Base-by-base conservation (phyloP, 2,888 invertebrate genomes). In the Dasypolia templi region DNA sequence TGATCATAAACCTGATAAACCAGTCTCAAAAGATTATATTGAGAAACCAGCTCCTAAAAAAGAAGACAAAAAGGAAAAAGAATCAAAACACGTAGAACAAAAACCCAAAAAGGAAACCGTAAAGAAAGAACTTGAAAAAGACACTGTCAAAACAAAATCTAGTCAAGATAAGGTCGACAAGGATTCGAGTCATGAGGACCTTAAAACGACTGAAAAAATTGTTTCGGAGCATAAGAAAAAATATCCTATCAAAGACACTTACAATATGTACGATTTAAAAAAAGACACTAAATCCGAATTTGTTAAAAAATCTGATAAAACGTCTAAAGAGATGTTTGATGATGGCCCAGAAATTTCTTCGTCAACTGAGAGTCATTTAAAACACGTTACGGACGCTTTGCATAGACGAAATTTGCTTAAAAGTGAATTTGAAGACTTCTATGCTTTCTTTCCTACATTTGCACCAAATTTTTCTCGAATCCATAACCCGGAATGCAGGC, bases 391-490 rank as follows among this genome's bases (percentile, higher is more conserved):
- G 64, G 95, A 95, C 55, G 94, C 94, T 81, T 90, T 95, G 75
- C 89, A 93, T 35, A 91, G 95, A 85, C 93, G 94, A 70, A 95
- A 95, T 88, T 93, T 96, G 81, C 92, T 95, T 35, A 94, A 96
- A 90, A 96, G 96, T 90, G 96, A 96, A 93, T 97, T 97, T 89
- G 97, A 97, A 89, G 96, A 97, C 87, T 95, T 97, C 84, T 97
- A 97, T 90, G 96, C 97, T 86, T 97, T 97, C 89, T 95, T 97
- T 82, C 97, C 97, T 75, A 97, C 97, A 65, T 97, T 97, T 92
- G 97, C 97, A 82, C 97, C 97, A 78, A 97, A 97, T 94, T 97
- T 97, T 91, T 97, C 97, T 75, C 96, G 96, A 83, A 97, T 97
- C 81, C 96, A 97, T 89, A 97, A 97, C 89, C 94, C 96, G 65